A percentile compares a stretch with the other conserved stretches of the same genome.
Conservation (phyloP, 2,888 invertebrate genomes). For the Rhogogaster chlorosoma region DNA sequence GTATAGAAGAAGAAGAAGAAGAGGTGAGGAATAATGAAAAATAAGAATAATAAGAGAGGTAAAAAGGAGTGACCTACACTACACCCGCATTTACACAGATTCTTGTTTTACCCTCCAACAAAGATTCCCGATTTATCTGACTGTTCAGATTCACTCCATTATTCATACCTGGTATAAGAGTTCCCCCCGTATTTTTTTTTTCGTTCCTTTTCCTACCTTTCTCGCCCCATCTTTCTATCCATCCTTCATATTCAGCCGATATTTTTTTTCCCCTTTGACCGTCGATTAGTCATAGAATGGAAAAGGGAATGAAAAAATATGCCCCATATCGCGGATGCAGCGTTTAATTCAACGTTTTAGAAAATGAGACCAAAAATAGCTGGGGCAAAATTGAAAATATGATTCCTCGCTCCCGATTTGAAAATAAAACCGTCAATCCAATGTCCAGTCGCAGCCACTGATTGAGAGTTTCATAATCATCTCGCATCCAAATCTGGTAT, state of each 20-base stretch:
- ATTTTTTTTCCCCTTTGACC: conserved; percentile 7
- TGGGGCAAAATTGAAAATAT: no score
- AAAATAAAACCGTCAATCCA: background rate
- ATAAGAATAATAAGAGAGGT: background rate
- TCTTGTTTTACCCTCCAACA: conserved; percentile 9
- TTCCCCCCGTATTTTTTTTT: background rate
- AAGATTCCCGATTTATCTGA: conserved; percentile 42
- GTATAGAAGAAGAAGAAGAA: background rate
- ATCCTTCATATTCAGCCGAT: background rate
- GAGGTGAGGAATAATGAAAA: background rate
- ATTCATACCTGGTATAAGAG: conserved; percentile 36
- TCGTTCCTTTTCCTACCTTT: background rate
- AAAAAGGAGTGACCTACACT: background rate
- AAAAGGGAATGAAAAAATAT: background rate
- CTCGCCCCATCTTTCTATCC: background rate
- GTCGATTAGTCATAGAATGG: conserved; percentile 17
- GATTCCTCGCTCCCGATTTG: no score
- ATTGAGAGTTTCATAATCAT: background rate
- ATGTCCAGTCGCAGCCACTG: background rate
- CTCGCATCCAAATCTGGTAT: background rate
- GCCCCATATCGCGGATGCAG: no score
- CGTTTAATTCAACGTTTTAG: background rate
- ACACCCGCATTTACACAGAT: background rate
- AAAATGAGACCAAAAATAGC: background rate
- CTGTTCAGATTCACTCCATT: conserved; percentile 42